A percentile compares a stretch with the other conserved stretches of the same genome.
phyloP scores from a whole-genome alignment of 2,888 invertebrate genomes.

The Orchesella flavescens region DNA sequence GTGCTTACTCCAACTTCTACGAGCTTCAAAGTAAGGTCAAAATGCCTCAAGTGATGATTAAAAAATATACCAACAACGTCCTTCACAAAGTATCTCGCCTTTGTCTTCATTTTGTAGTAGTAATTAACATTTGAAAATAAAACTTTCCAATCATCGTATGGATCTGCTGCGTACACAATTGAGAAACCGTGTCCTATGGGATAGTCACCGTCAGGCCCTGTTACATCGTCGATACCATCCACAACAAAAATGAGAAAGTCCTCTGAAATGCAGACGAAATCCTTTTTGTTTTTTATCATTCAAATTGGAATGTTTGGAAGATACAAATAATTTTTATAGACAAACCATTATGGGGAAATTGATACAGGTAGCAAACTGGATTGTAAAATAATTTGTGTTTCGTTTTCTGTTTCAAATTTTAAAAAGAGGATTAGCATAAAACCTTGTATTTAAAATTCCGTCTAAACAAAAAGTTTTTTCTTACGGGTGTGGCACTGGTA shows the following conservation, averaged over 20 bases:
- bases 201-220: not conserved
- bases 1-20: not conserved
- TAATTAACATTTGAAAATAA: conserved; percentile 55
- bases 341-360: conserved; percentile 61
- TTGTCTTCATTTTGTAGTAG: conserved; percentile 33
- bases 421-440: not conserved
- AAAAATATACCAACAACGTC: conserved; percentile 63
- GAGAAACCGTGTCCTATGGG: conserved; percentile 35
- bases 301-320: too few species aligned
- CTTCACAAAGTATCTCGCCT: not conserved
- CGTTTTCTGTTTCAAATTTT: not conserved
- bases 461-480: not conserved
- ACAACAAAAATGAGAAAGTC: conserved; percentile 56
- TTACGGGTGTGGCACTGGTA: not conserved
- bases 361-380: conserved; percentile 61
- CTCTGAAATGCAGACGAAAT: conserved; percentile 23
- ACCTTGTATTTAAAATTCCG: not conserved
- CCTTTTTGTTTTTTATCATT: too few species aligned
- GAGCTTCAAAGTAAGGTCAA: conserved; percentile 65
- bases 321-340: too few species aligned
- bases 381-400: conserved; percentile 55
- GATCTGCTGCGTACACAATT: conserved; percentile 47
- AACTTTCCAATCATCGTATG: conserved; percentile 57
- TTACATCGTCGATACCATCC: not conserved
- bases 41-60: conserved; percentile 62